Evolutionary conservation across 2,888 invertebrate genomes (phyloP).

Genomic region (Trimorus sp.): DNA sequence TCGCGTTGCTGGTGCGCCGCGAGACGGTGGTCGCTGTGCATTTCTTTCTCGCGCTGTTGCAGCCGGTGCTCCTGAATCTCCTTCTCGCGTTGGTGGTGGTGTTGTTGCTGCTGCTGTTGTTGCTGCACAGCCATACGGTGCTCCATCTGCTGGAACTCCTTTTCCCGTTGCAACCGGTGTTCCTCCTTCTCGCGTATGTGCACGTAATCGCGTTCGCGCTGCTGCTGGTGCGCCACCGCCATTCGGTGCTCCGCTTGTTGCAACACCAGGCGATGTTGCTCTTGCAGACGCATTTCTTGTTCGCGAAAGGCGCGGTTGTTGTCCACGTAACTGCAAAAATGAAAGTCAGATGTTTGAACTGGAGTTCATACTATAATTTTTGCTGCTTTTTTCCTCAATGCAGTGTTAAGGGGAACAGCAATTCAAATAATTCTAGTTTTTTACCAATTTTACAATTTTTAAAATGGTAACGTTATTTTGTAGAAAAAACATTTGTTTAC

Average conservation of each 20-base stretch:
- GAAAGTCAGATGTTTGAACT: too few relatives aligned
- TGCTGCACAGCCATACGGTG: conserved; percentile 74
- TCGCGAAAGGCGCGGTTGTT: conserved; percentile 81
- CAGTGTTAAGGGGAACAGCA: too few relatives aligned
- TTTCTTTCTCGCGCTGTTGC: conserved; percentile 75
- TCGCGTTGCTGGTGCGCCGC: conserved; percentile 75
- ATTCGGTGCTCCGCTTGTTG: conserved; percentile 77
- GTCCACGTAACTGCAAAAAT: conserved; percentile 70
- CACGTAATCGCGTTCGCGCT: conserved; percentile 72
- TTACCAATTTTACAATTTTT: too few relatives aligned
- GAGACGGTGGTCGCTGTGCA: conserved; percentile 72
- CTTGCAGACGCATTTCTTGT: conserved; percentile 82
- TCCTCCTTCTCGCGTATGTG: conserved; percentile 72
- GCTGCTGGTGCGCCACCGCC: conserved; percentile 76
- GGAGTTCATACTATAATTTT: too few relatives aligned
- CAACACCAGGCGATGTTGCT: conserved; percentile 75
- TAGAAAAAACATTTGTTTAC: too few relatives aligned
- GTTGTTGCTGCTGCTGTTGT: conserved; percentile 67
- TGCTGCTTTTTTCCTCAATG: too few relatives aligned
- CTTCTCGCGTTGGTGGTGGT: conserved; percentile 76
- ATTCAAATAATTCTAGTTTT: too few relatives aligned
- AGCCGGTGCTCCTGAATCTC: conserved; percentile 77
- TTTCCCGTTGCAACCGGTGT: conserved; percentile 77
- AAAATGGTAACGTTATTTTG: too few relatives aligned
- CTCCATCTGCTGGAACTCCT: conserved; percentile 75